A percentile compares a stretch with the other conserved stretches of the same genome.
Conservation (phyloP, 1,140 invertebrate species). For the Oedothorax gibbosus region DNA sequence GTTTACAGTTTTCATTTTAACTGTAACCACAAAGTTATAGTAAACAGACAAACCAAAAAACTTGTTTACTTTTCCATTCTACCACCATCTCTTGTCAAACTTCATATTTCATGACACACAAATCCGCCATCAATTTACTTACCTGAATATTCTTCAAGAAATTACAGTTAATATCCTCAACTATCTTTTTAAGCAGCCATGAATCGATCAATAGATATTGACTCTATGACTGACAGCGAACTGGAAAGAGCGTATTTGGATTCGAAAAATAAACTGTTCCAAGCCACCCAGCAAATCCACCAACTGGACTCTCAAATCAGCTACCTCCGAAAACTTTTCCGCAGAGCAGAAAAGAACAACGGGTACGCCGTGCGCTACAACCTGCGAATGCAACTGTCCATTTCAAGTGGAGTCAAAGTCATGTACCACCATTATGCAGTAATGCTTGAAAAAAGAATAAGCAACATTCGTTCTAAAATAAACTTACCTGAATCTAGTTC, state of each 20-base stretch:
- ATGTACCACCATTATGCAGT: conserved; percentile 53
- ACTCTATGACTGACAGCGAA: background rate
- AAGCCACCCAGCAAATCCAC: conserved; percentile 5
- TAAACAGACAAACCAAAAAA: no score
- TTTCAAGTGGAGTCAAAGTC: conserved; percentile 51
- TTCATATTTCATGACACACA: no score
- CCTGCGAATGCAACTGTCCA: conserved; percentile 52
- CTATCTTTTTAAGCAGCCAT: background rate
- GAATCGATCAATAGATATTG: background rate
- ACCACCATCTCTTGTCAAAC: no score
- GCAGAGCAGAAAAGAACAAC: conserved; percentile 49
- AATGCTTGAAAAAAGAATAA: conserved; percentile 18
- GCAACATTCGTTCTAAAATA: background rate
- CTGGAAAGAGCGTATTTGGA: background rate
- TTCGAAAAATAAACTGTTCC: conserved; percentile 10
- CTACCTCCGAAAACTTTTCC: conserved; percentile 36
- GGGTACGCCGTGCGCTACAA: conserved; percentile 43
- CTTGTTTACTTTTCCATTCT: no score
- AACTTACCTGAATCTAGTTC: background rate
- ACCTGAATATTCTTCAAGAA: no score
- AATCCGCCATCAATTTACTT: no score
- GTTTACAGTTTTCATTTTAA: no score
- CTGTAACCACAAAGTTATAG: no score
- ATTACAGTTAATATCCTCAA: no score
- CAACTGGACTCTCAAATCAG: conserved; percentile 21